Evolutionary conservation across 2,888 invertebrate genomes (phyloP).

Genomic region (Acanthopleura granulata): DNA sequence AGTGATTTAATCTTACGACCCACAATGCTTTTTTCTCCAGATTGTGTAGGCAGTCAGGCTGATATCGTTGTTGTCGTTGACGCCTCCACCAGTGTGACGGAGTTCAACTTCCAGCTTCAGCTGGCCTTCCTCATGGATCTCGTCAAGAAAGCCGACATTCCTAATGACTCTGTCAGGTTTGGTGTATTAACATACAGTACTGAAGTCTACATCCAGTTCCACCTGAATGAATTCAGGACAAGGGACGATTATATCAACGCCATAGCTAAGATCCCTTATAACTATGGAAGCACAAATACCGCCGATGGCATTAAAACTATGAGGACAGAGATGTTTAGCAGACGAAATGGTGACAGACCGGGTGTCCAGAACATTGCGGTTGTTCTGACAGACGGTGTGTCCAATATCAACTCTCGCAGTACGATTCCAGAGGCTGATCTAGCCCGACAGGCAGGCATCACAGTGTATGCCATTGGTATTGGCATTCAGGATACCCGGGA

Average conservation of each 20-base stretch:
- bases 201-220: slow-evolving; percentile 52
- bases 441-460: slow-evolving; percentile 41
- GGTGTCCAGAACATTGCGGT: slow-evolving; percentile 56
- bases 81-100: slow-evolving; percentile 51
- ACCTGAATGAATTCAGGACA: slow-evolving; percentile 48
- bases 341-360: slow-evolving; percentile 55
- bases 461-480: slow-evolving; percentile 54
- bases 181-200: slow-evolving; percentile 59
- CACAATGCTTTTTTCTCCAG: not conserved
- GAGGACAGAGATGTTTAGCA: slow-evolving; percentile 52
- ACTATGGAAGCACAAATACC: slow-evolving; percentile 61
- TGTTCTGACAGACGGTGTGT: slow-evolving; percentile 63
- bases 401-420: slow-evolving; percentile 55
- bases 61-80: slow-evolving; percentile 57
- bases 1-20: no score
- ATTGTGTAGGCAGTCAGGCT: slow-evolving; percentile 31
- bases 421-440: slow-evolving; percentile 52
- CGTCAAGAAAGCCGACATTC: slow-evolving; percentile 46
- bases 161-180: slow-evolving; percentile 50
- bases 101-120: slow-evolving; percentile 47
- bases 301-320: slow-evolving; percentile 53
- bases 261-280: slow-evolving; percentile 52
- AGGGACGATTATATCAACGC: slow-evolving; percentile 50
- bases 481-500: slow-evolving; percentile 41
- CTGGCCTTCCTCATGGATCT: slow-evolving; percentile 47